Evolutionary conservation across 2,888 invertebrate species (phyloP).

Genomic region (Conistra vaccinii): DNA sequence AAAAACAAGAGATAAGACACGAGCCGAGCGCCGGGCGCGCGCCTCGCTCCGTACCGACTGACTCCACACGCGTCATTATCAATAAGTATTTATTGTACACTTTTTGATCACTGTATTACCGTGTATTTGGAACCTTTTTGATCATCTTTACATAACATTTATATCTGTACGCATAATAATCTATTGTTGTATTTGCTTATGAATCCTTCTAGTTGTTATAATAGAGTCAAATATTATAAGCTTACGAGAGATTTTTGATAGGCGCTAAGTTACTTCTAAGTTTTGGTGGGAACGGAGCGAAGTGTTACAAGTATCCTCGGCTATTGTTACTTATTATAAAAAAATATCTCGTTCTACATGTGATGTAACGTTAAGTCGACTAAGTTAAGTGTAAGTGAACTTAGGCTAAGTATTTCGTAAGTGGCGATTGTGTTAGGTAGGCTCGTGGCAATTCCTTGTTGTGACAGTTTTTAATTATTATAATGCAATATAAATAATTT

Average conservation of each 20-base stretch:
- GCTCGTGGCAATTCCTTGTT: conserved; percentile 87
- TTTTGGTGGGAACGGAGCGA: conserved; percentile 78
- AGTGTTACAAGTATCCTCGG: conserved; percentile 76
- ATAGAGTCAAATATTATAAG: conserved; percentile 63
- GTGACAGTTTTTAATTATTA: conserved; percentile 87
- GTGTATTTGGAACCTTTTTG: conserved; percentile 59
- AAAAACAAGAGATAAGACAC: conserved; percentile 92
- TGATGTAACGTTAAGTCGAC: conserved; percentile 89
- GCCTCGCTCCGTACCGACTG: conserved; percentile 76
- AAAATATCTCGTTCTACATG: conserved; percentile 89
- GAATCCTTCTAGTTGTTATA: conserved; percentile 66
- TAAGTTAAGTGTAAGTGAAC: conserved; percentile 79
- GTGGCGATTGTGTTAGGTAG: conserved; percentile 82
- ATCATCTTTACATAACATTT: conserved; percentile 64
- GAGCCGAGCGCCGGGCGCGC: conserved; percentile 68
- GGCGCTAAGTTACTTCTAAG: conserved; percentile 64
- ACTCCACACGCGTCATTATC: conserved; percentile 45
- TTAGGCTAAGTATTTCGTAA: conserved; percentile 80
- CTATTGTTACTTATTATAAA: conserved; percentile 84
- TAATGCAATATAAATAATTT: conserved; percentile 88
- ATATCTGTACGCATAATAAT: conserved; percentile 64
- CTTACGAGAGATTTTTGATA: conserved; percentile 65
- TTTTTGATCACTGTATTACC: conserved; percentile 62
- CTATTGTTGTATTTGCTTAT: conserved; percentile 62
- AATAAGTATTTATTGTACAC: conserved; percentile 64